Base-by-base conservation (phyloP, 2,888 invertebrate genomes). In the Timema cristinae region DNA sequence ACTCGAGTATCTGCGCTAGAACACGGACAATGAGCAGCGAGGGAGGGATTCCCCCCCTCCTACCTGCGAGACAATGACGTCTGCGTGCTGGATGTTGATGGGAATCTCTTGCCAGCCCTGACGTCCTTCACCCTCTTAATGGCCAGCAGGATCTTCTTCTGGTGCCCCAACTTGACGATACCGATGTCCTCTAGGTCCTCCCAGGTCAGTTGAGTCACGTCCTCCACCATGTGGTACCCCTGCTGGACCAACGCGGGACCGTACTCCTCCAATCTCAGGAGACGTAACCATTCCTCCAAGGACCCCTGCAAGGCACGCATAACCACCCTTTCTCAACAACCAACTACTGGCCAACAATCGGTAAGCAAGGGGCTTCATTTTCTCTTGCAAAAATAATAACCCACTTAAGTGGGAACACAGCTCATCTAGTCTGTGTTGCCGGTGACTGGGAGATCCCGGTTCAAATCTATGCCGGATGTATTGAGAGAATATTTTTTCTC, bases 111-210 rank as follows among this genome's bases (percentile, higher is more conserved):
- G 67, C 95, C 95, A 69, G 93, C 92, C 78, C 92, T 89, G 73
- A 95, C 93, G 81, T 97, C 95, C 84, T 97, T 97, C 70, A 98
- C 91, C 82, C 97, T 89, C 83, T 98, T 98, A 78, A 98, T 96
- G 75, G 98, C 98, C 80, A 99, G 86, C 80, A 97, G 89, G 77
- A 99, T 92, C 86, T 98, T 96, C 88, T 99, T 99, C 85, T 99
- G 98, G 82, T 99, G 99, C 52, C 99, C 99, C 80, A 95, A 84
- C 79, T 94, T 91, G 48, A 94, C 93, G 79, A 95, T 94, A 72
- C 95, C 94, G 82, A 98, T 96, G 81, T 99, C 98, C 85, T 99
- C 98, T 81, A 99, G 88, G 85, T 99, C 99, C 81, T 99, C 99
- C 97, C 98, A 98, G 73, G 95, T 95, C 71, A 99, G 89, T 80